phyloP scores from a whole-genome alignment of 2,888 invertebrate genomes.

The Cristatella mucedo region DNA sequence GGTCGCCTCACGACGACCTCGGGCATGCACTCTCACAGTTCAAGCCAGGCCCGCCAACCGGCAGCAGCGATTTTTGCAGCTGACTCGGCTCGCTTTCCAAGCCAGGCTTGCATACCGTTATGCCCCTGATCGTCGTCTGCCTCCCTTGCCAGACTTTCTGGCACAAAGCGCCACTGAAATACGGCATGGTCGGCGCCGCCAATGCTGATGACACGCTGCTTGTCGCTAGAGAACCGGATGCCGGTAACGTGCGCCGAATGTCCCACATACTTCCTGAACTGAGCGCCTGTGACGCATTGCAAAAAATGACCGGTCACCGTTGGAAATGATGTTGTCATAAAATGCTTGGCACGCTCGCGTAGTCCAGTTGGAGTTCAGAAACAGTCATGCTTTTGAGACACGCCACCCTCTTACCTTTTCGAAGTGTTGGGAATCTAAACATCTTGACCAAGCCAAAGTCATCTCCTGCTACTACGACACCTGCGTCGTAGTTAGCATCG shows the following conservation, averaged over 20 bases:
- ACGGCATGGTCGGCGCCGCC: conserved; percentile 40
- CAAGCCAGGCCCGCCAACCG: too few relatives aligned
- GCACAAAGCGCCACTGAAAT: conserved; percentile 37
- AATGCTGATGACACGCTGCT: conserved; percentile 31
- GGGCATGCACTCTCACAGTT: too few relatives aligned
- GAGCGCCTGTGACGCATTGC: too few relatives aligned
- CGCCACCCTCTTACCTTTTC: conserved; percentile 26
- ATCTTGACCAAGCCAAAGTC: conserved; percentile 38
- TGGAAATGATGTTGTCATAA: too few relatives aligned
- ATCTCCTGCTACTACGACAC: conserved; percentile 34
- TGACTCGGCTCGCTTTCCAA: too few relatives aligned
- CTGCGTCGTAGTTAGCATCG: conserved; percentile 28
- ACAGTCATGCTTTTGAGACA: background rate
- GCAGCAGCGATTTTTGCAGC: too few relatives aligned
- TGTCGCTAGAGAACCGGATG: conserved; percentile 37
- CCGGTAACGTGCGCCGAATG: conserved; percentile 41
- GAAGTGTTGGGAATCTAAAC: conserved; percentile 33
- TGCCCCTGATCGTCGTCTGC: conserved; percentile 13
- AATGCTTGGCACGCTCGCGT: too few relatives aligned
- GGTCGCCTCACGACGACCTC: too few relatives aligned
- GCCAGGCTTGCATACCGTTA: too few relatives aligned
- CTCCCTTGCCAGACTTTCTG: conserved; percentile 18
- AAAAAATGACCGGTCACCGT: background rate
- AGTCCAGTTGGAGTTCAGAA: too few relatives aligned
- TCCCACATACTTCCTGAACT: conserved; percentile 37